These are phyloP conservation scores for Poeciliopsis infans DNA, from an alignment of 2,797 vertebrate species.

Conservation along the genomic window DNA sequence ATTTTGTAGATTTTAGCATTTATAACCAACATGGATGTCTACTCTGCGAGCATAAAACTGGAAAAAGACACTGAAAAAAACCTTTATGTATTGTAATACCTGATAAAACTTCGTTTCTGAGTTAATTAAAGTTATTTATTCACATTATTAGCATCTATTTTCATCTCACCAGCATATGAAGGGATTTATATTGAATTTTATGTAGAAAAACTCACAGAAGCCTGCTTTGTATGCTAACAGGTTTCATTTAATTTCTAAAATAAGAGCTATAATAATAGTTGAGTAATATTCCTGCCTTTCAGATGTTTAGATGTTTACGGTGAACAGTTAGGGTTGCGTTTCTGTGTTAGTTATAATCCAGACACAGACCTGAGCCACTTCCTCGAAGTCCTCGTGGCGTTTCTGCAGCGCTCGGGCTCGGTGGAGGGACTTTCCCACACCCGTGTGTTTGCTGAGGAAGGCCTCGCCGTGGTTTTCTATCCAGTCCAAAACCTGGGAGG, in stretches of 20 bases:
- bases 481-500: conserved; percentile 93
- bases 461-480: conserved; percentile 98
- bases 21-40: neutral
- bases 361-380: conserved; percentile 91
- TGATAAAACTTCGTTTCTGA: neutral
- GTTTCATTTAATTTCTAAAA: neutral
- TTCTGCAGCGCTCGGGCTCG: conserved; percentile 95
- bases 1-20: neutral
- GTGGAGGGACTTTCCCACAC: conserved; percentile 95
- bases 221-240: neutral
- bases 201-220: neutral
- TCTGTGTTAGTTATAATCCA: neutral
- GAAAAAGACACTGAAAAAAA: no score
- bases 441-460: conserved; percentile 97
- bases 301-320: neutral
- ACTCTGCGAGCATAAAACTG: neutral
- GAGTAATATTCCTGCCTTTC: neutral
- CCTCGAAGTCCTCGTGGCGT: conserved; percentile 97
- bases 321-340: neutral
- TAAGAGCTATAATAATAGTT: neutral
- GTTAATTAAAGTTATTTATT: neutral
- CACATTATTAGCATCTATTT: neutral
- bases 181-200: neutral
- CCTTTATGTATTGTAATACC: neutral
- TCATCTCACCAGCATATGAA: neutral